Conservation (phyloP, 2,113 vertebrate genomes). For the Erythrolamprus reginae region DNA sequence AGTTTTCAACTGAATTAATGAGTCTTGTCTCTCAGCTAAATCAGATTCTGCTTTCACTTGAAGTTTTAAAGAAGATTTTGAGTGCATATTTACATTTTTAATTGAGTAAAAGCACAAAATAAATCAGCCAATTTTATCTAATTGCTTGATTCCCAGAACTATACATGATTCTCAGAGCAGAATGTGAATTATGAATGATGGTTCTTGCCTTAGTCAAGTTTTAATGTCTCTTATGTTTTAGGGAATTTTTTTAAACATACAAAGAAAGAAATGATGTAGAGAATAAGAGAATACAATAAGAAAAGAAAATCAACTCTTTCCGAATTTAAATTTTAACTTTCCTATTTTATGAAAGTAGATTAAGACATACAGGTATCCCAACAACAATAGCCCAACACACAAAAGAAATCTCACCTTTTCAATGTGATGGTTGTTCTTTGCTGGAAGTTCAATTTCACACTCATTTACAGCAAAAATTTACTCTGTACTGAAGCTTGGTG, state of each 20-base stretch:
- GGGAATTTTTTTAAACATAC: background rate
- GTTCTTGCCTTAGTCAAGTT: background rate
- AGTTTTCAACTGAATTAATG: background rate
- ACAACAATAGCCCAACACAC: background rate
- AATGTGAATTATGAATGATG: background rate
- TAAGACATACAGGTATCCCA: conserved; percentile 27
- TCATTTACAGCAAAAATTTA: conserved; percentile 49
- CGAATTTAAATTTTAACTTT: conserved; percentile 22
- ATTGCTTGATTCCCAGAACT: background rate
- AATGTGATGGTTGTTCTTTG: conserved; percentile 24
- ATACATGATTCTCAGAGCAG: background rate
- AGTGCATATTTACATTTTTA: background rate
- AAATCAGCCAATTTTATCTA: background rate
- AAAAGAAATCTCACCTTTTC: conserved; percentile 21
- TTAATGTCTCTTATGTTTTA: background rate
- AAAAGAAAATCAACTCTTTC: background rate
- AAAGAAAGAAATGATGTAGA: conserved; percentile 1
- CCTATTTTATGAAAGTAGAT: conserved; percentile 22
- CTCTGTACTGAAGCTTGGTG: conserved; percentile 27
- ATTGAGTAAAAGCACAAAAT: background rate
- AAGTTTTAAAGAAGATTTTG: background rate
- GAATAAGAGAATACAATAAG: background rate
- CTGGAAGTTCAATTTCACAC: conserved; percentile 31
- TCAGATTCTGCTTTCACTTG: background rate
- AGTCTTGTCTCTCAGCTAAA: background rate